Evolutionary conservation across 2,113 vertebrate species (phyloP).

Genomic region (Thalassarche chlororhynchos): DNA sequence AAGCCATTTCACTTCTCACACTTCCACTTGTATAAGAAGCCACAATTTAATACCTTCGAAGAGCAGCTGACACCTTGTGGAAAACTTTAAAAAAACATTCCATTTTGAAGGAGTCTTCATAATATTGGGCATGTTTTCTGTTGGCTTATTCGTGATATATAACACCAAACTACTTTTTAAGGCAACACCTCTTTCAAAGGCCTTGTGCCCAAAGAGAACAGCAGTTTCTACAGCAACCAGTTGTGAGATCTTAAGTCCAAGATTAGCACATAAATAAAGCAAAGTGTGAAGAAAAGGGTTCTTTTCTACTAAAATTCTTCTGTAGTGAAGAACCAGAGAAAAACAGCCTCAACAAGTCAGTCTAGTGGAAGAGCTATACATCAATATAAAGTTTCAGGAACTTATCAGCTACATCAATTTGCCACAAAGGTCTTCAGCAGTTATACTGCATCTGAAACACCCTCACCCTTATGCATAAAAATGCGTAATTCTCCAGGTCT

Average conservation of each 20-base stretch:
- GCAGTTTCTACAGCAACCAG: constrained; percentile 8
- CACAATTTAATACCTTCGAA: not conserved
- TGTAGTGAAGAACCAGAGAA: not conserved
- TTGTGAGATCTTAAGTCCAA: not conserved
- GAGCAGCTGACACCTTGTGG: not conserved
- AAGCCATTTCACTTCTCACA: not conserved
- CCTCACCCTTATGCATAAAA: not conserved
- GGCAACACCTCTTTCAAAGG: not conserved
- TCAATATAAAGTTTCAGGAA: not conserved
- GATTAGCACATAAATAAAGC: not conserved
- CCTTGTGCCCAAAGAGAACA: not conserved
- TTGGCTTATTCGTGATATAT: not conserved
- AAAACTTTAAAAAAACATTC: not conserved
- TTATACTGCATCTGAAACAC: not conserved
- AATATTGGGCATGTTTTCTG: not conserved
- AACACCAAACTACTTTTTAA: not conserved
- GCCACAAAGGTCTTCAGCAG: not conserved
- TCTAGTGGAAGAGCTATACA: not conserved
- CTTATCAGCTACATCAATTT: not conserved
- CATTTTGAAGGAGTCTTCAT: not conserved
- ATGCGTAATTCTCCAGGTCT: not conserved
- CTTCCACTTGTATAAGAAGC: not conserved
- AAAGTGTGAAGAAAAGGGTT: not conserved
- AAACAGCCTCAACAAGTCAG: not conserved
- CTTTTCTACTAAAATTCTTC: not conserved